phyloP scores from a whole-genome alignment of 2,113 vertebrate species.

The Mesitornis unicolor region DNA sequence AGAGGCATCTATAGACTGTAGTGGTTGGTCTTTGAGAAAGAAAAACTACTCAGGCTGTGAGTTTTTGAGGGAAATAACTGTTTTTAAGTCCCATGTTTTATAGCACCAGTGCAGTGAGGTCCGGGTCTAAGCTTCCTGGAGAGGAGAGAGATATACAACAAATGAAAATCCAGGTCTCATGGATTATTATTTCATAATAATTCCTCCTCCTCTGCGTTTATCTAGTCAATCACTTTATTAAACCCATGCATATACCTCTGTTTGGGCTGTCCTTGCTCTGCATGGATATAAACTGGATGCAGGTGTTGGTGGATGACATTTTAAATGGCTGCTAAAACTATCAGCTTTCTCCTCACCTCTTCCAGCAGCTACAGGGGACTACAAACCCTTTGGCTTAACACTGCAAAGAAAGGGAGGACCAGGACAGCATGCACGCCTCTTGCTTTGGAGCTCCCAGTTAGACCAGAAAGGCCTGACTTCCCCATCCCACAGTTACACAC shows the following conservation, averaged over 20 bases:
- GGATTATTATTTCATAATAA: not conserved
- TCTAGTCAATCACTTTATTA: not conserved
- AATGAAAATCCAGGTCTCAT: not conserved
- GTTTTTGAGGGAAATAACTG: not conserved
- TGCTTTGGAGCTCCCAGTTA: not conserved
- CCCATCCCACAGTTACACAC: not conserved
- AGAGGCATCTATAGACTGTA: not conserved
- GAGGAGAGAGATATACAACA: not conserved
- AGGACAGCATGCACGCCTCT: not conserved
- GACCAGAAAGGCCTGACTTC: not conserved
- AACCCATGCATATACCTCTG: not conserved
- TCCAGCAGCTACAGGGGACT: accelerated
- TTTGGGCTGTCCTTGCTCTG: not conserved
- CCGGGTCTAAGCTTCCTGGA: accelerated
- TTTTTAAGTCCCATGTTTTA: not conserved
- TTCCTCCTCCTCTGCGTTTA: not conserved
- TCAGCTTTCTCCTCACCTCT: not conserved
- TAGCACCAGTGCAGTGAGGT: not conserved
- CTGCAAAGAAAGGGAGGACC: not conserved
- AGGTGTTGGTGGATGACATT: not conserved
- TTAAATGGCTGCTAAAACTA: not conserved
- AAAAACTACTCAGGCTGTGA: not conserved
- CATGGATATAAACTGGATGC: not conserved
- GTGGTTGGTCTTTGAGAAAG: not conserved
- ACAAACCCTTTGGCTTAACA: not conserved